Evolutionary conservation across 2,797 vertebrate genomes (phyloP).

Genomic region (Salmo trutta): DNA sequence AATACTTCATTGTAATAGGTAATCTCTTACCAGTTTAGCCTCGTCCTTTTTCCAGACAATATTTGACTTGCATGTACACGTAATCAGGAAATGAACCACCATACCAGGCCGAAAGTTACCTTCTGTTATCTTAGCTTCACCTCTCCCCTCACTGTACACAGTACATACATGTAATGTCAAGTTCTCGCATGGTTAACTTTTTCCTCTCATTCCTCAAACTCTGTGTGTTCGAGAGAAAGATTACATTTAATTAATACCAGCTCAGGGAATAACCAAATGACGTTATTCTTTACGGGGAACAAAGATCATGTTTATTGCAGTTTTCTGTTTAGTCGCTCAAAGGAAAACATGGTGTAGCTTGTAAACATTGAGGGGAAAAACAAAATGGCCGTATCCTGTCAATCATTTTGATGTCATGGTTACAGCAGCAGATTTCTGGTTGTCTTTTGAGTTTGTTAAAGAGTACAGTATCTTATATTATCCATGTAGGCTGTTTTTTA

Average conservation of each 20-base stretch:
- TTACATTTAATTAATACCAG: not conserved
- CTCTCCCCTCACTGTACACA: too few relatives aligned
- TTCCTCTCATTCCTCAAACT: too few relatives aligned
- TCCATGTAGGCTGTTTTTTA: conserved; percentile 23
- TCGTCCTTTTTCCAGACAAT: not conserved
- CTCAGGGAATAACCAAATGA: not conserved
- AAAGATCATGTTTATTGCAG: not conserved
- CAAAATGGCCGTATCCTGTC: not conserved
- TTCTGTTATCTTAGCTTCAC: too few relatives aligned
- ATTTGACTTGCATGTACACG: too few relatives aligned
- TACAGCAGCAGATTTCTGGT: conserved; percentile 24
- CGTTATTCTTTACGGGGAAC: not conserved
- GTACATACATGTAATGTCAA: too few relatives aligned
- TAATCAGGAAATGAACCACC: too few relatives aligned
- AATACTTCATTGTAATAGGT: not conserved
- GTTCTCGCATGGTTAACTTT: too few relatives aligned
- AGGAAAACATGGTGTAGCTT: not conserved
- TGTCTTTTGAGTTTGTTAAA: conserved; percentile 28
- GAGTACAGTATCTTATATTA: conserved; percentile 15
- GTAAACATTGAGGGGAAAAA: not conserved
- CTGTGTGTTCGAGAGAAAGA: too few relatives aligned
- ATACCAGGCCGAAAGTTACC: too few relatives aligned
- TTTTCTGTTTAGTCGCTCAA: not conserved
- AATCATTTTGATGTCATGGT: conserved; percentile 29
- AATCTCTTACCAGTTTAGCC: not conserved